Evolutionary conservation across 2,888 invertebrate species (phyloP), one percentile per base, ranked within the genome.

Genomic region (Silvanus unidentatus): DNA sequence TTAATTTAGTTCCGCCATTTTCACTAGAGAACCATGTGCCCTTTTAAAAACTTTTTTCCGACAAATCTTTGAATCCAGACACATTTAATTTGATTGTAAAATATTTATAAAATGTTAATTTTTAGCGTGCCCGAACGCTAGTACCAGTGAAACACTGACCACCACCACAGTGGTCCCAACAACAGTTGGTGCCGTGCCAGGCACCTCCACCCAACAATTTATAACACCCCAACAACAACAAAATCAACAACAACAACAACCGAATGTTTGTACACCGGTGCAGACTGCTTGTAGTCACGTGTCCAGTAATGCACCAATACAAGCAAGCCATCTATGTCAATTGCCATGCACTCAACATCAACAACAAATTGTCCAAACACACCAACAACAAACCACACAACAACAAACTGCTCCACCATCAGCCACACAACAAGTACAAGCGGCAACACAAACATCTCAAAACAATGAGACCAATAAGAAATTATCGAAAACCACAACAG

Each of bases 381-480:
- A 45, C n/a, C 54, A 53, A 42, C 55, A 50, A 41, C 53, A 48
- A 30, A 53, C 48, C 8, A 22, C 32, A 16, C 58, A 76, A 59
- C 77, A 80, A n/a, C n/a, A n/a, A n/a, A n/a, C n/a, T n/a, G n/a
- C n/a, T n/a, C 13, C 36, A 9, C 27, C 16, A 29, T 48, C 6
- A 35, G 35, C 13, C 35, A 35, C 35, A 16, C 58, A 76, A 59
- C 77, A 80, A 62, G 79, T 79, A 35, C 80, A 82, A 69, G 81
- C 80, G 12, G 79, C 79, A 12, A 81, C 81, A 1, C 81, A 82
- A 61, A 80, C 80, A 2, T 77, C 77, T 51, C 73, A 77, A 36
- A 57, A 58, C 1, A 43, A 58, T 2, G 50, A 8, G 3, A 16
- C 13, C 12, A 15, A 13, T 16, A 72, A 72, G 58, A 69, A 63